Base-by-base conservation (phyloP, 2,888 invertebrate genomes). In the Sylvicola cinctus region DNA sequence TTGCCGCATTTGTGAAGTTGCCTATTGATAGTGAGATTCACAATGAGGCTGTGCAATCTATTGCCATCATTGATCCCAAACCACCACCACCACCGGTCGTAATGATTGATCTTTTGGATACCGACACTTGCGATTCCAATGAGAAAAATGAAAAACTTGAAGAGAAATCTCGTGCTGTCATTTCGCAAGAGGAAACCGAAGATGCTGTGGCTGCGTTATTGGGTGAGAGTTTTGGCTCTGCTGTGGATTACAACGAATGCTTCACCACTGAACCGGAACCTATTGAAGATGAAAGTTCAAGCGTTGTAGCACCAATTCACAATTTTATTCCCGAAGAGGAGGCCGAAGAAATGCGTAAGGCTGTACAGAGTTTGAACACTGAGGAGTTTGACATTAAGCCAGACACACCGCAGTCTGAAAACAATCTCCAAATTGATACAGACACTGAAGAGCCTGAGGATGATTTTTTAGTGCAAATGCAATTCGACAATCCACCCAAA, bases 181-280 rank as follows among this genome's bases (percentile, higher is more conserved):
- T 87, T 46, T 87, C 85, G 1, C 87, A 87, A 55, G 87, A 87
- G 60, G 87, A 88, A 58, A 88, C 87, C 0, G 87, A 83, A 55
- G 85, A 85, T 52, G 88, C 88, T 1, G 87, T 88, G 0, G 85
- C 85, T 7, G 85, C 87, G 2, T 58, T 88, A 17, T 57, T 88
- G 35, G 84, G 81, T 16, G 85, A 85, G 54, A 83, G 84, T 43
- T 84, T 87, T 48, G 77, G 80, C 2, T 59, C 63, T 1, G 52
- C 51, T 2, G 48, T 46, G 12, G 62, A 63, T 36, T 74, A 72
- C 52, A 60, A 61, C 28, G 65, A 62, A 45, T 63, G 63, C 44
- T 65, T 64, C 41, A 65, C 45, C 46, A 58, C 55, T 41, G 51
- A 58, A 49, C 52, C 49, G 37, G 44, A 35, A 44, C 56, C 34